phyloP scores from a whole-genome alignment of 1,140 invertebrate genomes.

The Drosophila nigrodunni region DNA sequence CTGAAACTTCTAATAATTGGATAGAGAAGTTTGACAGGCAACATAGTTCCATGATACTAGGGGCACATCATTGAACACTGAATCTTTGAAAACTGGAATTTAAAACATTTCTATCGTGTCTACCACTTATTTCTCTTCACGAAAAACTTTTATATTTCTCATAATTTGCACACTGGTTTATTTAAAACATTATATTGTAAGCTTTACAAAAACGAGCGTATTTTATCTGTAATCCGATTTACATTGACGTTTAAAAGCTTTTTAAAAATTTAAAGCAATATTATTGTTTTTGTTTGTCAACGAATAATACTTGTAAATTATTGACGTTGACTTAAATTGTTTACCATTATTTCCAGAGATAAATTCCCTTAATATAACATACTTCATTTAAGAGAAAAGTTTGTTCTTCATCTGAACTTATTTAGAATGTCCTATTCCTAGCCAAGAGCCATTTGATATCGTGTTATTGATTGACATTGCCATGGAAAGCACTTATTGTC shows the following conservation, averaged over 20 bases:
- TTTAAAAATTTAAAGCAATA: neutral
- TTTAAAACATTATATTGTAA: neutral
- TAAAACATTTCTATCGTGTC: too few species aligned
- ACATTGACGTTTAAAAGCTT: neutral
- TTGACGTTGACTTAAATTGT: neutral
- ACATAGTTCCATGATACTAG: neutral
- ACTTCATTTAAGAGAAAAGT: too few species aligned
- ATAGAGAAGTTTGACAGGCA: conserved; percentile 39
- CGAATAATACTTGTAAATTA: neutral
- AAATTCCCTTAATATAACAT: too few species aligned
- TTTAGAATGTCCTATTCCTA: too few species aligned
- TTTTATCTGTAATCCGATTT: neutral
- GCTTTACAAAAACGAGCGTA: neutral
- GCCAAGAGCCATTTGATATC: too few species aligned
- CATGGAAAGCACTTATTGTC: neutral
- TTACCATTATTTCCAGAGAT: too few species aligned
- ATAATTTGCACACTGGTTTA: neutral
- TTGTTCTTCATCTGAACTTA: too few species aligned
- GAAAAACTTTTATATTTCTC: neutral
- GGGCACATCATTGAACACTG: neutral
- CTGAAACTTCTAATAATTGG: conserved; percentile 40
- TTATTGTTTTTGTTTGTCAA: too few species aligned
- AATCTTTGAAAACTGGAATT: neutral
- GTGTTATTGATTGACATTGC: too few species aligned
- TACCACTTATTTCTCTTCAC: too few species aligned